Conservation (phyloP, 2,888 invertebrate genomes). For the Reticulitermes lucifugus region DNA sequence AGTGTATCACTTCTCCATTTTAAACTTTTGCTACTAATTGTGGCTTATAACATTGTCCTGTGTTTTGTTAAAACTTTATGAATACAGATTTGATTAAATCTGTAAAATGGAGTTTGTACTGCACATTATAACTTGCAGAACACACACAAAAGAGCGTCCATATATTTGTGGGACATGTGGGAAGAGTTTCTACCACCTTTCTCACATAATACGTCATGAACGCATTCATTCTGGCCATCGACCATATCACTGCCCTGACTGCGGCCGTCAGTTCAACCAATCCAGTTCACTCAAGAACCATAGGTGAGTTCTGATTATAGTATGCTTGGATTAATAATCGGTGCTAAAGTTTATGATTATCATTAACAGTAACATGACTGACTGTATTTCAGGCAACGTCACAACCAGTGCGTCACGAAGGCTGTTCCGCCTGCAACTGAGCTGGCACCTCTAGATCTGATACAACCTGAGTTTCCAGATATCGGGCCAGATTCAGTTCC, state of each 20-base stretch:
- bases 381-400: constrained; percentile 9
- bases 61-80: too few species aligned
- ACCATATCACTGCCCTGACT: constrained; percentile 59
- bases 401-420: not conserved
- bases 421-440: not conserved
- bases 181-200: constrained; percentile 61
- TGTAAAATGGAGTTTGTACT: not conserved
- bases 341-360: too few species aligned
- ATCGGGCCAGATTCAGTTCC: constrained; percentile 4
- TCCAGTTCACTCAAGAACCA: constrained; percentile 58
- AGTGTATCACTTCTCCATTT: not conserved
- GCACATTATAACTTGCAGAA: constrained; percentile 54
- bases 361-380: too few species aligned
- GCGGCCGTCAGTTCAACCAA: constrained; percentile 59
- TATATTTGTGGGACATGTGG: constrained; percentile 62
- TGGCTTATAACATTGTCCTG: too few species aligned
- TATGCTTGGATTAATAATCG: too few species aligned
- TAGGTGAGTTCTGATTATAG: constrained; percentile 44
- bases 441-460: not conserved
- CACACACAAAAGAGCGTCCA: constrained; percentile 62
- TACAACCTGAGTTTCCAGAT: constrained; percentile 7
- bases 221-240: constrained; percentile 59
- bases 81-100: too few species aligned
- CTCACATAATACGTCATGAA: constrained; percentile 62
- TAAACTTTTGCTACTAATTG: too few species aligned